A percentile compares a stretch with the other conserved stretches of the same genome.
Conservation (phyloP, 2,797 vertebrate species). For the Oryzias sinensis region DNA sequence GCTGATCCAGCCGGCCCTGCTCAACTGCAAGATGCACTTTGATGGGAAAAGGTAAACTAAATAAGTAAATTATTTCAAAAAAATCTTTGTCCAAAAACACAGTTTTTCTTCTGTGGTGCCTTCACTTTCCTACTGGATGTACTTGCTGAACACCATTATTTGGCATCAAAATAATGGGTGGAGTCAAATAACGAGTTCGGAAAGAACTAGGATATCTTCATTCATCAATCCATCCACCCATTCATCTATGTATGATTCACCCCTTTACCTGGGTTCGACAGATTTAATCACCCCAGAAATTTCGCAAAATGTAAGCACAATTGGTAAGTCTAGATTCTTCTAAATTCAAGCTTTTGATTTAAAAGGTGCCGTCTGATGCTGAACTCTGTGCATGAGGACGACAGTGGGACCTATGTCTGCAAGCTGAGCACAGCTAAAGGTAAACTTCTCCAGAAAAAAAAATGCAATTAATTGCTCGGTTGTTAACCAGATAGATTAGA, state of each 20-base stretch:
- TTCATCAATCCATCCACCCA: no score
- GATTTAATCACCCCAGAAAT: no score
- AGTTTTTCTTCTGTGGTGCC: no score
- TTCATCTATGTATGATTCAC: no score
- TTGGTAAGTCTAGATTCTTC: neutral
- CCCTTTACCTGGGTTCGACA: no score
- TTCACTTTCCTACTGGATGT: no score
- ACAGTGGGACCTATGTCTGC: slow-evolving; percentile 92
- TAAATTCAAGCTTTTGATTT: neutral
- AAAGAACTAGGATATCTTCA: no score
- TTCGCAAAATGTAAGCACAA: neutral
- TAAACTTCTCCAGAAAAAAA: slow-evolving; percentile 29
- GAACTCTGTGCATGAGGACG: slow-evolving; percentile 93
- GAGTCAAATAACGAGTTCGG: neutral
- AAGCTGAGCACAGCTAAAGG: slow-evolving; percentile 95
- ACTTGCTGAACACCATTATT: neutral
- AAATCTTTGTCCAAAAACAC: no score
- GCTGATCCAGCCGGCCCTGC: slow-evolving; percentile 92
- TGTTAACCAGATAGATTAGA: no score
- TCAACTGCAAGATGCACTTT: slow-evolving; percentile 99
- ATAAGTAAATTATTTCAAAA: no score
- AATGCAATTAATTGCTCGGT: no score
- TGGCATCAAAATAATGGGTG: neutral
- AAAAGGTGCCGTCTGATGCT: slow-evolving; percentile 86
- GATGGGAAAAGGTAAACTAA: slow-evolving; percentile 82